A percentile compares a stretch with the other conserved stretches of the same genome.
These are phyloP conservation scores for Bruchidius siliquastri DNA, from an alignment of 2,888 invertebrate genomes.

Conservation along the genomic window DNA sequence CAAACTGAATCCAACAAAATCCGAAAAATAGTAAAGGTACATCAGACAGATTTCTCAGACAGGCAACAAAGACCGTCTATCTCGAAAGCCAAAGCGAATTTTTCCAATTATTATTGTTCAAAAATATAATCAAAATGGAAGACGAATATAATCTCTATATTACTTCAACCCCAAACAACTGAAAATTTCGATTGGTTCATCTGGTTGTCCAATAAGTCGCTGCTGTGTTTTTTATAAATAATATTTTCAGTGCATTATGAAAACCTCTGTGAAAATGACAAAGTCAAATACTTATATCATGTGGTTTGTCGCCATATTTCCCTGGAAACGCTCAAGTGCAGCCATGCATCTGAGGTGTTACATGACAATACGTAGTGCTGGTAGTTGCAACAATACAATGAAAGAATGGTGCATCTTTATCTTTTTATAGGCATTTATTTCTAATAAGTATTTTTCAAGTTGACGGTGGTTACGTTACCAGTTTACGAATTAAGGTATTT, in stretches of 20 bases:
- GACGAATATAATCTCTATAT: no score
- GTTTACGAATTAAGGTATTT: slow-evolving; percentile 16
- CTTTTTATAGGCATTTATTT: background rate
- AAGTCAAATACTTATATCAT: background rate
- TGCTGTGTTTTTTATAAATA: no score
- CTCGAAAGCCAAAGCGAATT: no score
- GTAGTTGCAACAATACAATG: slow-evolving; percentile 46
- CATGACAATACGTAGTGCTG: slow-evolving; percentile 49
- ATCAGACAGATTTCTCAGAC: no score
- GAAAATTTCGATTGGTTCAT: no score
- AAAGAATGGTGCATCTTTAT: slow-evolving; percentile 47
- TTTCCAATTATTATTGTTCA: no score
- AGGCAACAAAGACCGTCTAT: no score
- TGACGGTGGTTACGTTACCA: slow-evolving; percentile 45
- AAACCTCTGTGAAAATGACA: background rate
- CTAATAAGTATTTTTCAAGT: slow-evolving; percentile 16
- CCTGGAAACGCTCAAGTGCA: background rate
- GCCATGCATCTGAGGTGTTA: slow-evolving; percentile 43
- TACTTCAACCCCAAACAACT: no score
- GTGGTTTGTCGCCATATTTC: background rate
- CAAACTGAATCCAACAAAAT: background rate
- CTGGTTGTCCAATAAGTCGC: no score
- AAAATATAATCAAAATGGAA: no score
- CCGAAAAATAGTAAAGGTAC: no score
- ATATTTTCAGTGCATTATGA: no score